Evolutionary conservation across 2,888 invertebrate genomes (phyloP), one percentile per base, ranked within the genome.

Genomic region (Tachina grossa): DNA sequence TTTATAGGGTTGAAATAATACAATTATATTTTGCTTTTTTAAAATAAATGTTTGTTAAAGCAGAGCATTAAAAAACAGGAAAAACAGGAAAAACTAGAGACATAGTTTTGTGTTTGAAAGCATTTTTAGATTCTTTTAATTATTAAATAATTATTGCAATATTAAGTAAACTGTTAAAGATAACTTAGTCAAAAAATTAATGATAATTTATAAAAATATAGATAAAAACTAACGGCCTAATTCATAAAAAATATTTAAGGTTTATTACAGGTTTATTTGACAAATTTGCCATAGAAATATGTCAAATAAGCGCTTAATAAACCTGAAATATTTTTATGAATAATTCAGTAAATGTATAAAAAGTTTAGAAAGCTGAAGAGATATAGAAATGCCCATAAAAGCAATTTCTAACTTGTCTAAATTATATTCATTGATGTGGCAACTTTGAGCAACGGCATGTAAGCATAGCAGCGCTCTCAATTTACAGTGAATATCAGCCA

Each of bases 81-180:
- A 41, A 59, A 41, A 14, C 2, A 59, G 57, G 31, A 31, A 31
- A 57, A 57, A 39, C 39, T 39, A 39, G 2, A n/a, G 31, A 57
- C 1, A 13, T 57, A 22, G 31, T 14, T 14, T 39, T 45, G 14
- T 47, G 19, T 43, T 69, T 45, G 14, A 45, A 1, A 9, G 11
- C 8, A 16, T 53, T 53, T 55, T 11, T 13, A 11, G 6, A 19
- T 22, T 43, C 45, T 69, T 14, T 79, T 66, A 55, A 71, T 69
- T 80, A 83, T 81, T 78, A 78, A 86, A 82, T 84, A 81, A 81
- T 84, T 84, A 84, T 81, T 86, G 84, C 81, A 84, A 86, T 84
- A 81, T 86, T 86, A 84, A 86, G 84, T 84, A 82, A 82, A 81
- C 76, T 80, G 72, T 77, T 53, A 75, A 72, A 43, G 76, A 77